Conservation (phyloP, 1,140 invertebrate genomes). For the Drosophila malerkotliana region DNA sequence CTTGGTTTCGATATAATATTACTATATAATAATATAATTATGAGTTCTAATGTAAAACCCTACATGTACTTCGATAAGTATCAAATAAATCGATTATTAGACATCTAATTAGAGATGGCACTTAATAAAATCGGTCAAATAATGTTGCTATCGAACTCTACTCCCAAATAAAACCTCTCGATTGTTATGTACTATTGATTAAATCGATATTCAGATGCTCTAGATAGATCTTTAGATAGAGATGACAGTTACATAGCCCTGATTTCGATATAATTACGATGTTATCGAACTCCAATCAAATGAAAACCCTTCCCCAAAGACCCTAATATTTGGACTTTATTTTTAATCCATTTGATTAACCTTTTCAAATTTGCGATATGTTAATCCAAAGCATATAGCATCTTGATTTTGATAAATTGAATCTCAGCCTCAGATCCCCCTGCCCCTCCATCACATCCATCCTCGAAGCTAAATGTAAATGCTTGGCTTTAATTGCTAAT, state of each 20-base stretch:
- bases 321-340: neutral
- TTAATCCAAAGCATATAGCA: neutral
- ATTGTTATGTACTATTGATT: too few species aligned
- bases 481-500: constrained; percentile 64
- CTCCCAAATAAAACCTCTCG: too few species aligned
- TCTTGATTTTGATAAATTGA: constrained; percentile 2
- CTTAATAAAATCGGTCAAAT: too few species aligned
- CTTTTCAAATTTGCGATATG: neutral
- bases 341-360: neutral
- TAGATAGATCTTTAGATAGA: neutral
- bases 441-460: neutral
- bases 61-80: neutral
- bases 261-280: neutral
- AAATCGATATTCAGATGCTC: too few species aligned
- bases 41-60: too few species aligned
- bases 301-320: too few species aligned
- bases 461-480: constrained; percentile 25
- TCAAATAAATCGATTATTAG: neutral
- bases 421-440: neutral
- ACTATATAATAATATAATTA: too few species aligned
- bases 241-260: neutral
- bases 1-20: too few species aligned
- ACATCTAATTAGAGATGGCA: too few species aligned
- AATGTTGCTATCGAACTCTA: too few species aligned
- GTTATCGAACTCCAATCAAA: too few species aligned